Base-by-base conservation (phyloP, 1,140 invertebrate species). In the Magallana ariakensis region DNA sequence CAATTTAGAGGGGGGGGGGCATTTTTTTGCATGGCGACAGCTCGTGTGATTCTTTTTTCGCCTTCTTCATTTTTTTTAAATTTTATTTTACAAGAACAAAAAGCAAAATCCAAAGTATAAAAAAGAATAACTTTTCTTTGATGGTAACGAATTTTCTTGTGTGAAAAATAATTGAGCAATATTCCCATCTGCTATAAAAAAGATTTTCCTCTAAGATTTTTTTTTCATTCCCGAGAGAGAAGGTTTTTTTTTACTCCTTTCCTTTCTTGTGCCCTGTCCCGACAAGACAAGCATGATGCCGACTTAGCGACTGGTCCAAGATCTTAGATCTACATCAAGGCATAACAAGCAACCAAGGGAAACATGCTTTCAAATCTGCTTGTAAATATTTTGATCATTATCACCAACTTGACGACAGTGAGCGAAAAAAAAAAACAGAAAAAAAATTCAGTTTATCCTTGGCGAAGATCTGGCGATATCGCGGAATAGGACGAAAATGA, bases 341-440 rank as follows among this genome's bases (percentile, higher is more conserved):
- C 66, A 26, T 8, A 75, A 75, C 19, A 10, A 75, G 66, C 33
- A 75, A 26, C 22, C 22, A 75, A 46, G 22, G 62, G 33, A 19
- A 75, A 75, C 66, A 75, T 75, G 66, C 66, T 75, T 75, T 75
- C 22, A 75, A 75, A 75, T 75, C 66, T 75, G 66, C 66, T 75
- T 75, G 66, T 75, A 75, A 75, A 75, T 75, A 75, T 75, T 75
- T 75, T 75, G 66, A 75, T 75, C 22, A 26, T 75, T 75, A 75
- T 75, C 66, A 26, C 33, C 22, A 75, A 75, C 22, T 75, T 75
- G 66, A 75, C 66, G 66, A 75, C 66, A 75, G 66, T 26, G 9
- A 75, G 66, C 22, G 66, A 75, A 75, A 75, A 70, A 75, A 19
- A 60, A 60, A 46, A 46, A 46, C 33, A 75, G 66, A 13, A 75